Base-by-base conservation (phyloP, 1,140 invertebrate species). In the Aphelenchoides avenae region DNA sequence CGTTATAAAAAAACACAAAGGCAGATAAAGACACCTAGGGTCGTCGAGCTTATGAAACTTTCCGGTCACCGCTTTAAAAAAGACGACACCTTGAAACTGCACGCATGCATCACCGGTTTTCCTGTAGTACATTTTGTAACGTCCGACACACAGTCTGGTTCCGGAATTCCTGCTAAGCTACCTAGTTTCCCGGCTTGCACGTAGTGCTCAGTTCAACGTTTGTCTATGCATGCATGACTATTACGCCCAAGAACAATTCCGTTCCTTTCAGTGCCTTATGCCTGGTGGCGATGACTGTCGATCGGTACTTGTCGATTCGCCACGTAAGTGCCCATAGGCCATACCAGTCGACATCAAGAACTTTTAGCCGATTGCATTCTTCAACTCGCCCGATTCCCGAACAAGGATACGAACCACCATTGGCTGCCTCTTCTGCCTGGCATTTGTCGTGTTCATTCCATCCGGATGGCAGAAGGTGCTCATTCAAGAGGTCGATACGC, bases 281-380 rank as follows among this genome's bases (percentile, higher is more conserved):
- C 36, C 60, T 72, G 13, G 70, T 72, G 11, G 70, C 67, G 3
- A 72, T 72, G 70, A 73, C 70, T 13, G 46, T 73, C 1, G 70
- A 72, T 34, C 46, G 70, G 41, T 71, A 65, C 24, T 33, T 70
- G 9, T 58, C 49, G 2, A 73, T 71, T n/a, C 36, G 57, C 11
- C 22, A n/a, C n/a, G 34, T 36, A n/a, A n/a, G 34, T 36, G n/a
- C 34, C n/a, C n/a, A n/a, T 36, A 13, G 34, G 11, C 44, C 69
- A 44, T 72, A 66, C 29, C 36, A 67, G n/a, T 60, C 56, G 2
- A 73, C 73, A 13, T 47, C n/a, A n/a, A n/a, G n/a, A n/a, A n/a
- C n/a, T n/a, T 46, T n/a, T 24, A 66, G 51, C 70, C 70, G 1
- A 72, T 72, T 26, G 47, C 46, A 15, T 69, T 70, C 41, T 66